These are phyloP conservation scores for Oxyura jamaicensis DNA, from an alignment of 2,113 vertebrate species.

Conservation along the genomic window DNA sequence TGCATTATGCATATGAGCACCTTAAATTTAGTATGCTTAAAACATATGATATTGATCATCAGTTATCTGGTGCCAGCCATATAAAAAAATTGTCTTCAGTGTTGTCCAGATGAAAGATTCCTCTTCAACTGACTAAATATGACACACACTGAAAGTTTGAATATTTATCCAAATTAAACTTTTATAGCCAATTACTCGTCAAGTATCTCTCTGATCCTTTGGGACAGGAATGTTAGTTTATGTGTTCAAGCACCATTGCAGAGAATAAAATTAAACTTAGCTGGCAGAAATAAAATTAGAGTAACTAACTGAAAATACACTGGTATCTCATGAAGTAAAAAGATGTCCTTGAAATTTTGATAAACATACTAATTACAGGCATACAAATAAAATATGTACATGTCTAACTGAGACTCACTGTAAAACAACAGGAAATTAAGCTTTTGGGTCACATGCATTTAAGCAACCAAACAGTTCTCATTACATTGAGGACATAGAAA, in stretches of 20 bases:
- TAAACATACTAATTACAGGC: neutral
- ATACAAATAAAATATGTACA: neutral
- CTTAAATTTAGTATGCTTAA: neutral
- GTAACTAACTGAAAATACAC: neutral
- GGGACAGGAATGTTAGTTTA: neutral
- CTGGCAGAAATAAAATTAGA: constrained; percentile 5
- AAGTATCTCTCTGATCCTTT: neutral
- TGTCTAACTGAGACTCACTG: neutral
- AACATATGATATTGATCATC: neutral
- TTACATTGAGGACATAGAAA: neutral
- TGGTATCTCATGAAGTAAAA: neutral
- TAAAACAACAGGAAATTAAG: neutral
- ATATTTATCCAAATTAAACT: constrained; percentile 27
- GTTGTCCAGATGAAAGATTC: neutral
- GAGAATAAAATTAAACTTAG: constrained; percentile 1
- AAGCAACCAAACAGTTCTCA: neutral
- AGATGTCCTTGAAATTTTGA: neutral
- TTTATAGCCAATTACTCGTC: neutral
- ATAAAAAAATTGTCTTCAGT: neutral
- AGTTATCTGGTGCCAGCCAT: neutral
- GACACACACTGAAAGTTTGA: neutral
- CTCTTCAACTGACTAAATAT: neutral
- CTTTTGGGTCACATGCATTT: neutral
- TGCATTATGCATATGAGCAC: neutral
- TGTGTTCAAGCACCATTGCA: neutral